Conservation (phyloP, 2,888 invertebrate species). For the Lithophane semibrunnea region DNA sequence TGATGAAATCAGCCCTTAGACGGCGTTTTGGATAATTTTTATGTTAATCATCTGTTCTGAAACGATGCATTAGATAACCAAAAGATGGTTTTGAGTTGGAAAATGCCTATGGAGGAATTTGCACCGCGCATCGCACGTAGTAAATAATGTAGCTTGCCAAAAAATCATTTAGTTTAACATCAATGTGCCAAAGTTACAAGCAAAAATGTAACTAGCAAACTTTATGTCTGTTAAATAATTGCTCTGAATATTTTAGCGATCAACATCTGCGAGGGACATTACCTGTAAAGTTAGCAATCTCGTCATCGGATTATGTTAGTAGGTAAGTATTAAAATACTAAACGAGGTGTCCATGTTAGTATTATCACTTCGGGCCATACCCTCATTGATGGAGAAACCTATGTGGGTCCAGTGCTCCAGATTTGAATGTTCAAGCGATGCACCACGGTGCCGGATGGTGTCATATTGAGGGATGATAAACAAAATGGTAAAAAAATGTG, state of each 20-base stretch:
- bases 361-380: constrained; percentile 9
- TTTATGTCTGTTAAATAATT: constrained; percentile 17
- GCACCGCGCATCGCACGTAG: neutral
- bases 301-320: neutral
- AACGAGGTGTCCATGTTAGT: neutral
- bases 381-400: neutral
- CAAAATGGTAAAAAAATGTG: neutral
- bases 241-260: constrained; percentile 45
- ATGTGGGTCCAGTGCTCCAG: neutral
- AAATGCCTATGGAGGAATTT: too few species aligned
- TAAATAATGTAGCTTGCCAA: neutral
- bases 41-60: neutral
- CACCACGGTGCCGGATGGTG: too few species aligned
- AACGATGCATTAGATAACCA: neutral
- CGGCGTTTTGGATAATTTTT: neutral
- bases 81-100: neutral
- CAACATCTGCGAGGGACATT: constrained; percentile 22
- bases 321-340: neutral
- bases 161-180: neutral
- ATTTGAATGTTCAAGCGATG: neutral
- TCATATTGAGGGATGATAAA: neutral
- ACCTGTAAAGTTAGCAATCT: constrained; percentile 19
- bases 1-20: too few species aligned
- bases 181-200: constrained; percentile 10
- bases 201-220: constrained; percentile 41